Base-by-base conservation (phyloP, 2,888 invertebrate species). In the Aleiodes leptofemur region DNA sequence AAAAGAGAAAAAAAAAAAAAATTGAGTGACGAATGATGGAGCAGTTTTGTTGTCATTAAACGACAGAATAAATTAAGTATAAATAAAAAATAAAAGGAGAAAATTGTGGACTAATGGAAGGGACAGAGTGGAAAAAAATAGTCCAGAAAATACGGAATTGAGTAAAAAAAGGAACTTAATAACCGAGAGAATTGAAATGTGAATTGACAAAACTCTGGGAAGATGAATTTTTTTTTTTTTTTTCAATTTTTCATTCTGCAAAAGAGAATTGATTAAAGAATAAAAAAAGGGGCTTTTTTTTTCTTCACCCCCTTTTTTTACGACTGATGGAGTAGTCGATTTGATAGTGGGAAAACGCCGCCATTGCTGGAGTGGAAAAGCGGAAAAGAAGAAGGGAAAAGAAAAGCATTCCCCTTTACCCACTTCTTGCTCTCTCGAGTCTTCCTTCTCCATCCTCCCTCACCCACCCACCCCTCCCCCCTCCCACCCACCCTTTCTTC, bases 351-450 rank as follows among this genome's bases (percentile, higher is more conserved):
- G 50, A 51, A 61, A 57, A 53, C 70, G 73, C 34, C 48, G 69
- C 59, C 73, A 73, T 73, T 68, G 50, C 66, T 55, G 66, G 50
- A 73, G 64, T 53, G 23, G 57, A 69, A 74, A 31, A 55, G 57
- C 69, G 61, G 69, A 64, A 23, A 66, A 72, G 66, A 56, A 55
- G 48, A 55, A 56, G 69, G 23, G 34, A 34, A 64, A 64, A 72
- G 66, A 68, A 71, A 31, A 69, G 59, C 59, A 53, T 31, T 57
- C 51, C 43, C 56, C 56, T 66, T 43, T 43, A 43, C 43, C 43
- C 43, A 43, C 43, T 43, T 38, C 38, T 38, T 43, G 43, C 43
- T 43, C 43, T 43, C 43, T 43, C 43, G 43, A 43, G 43, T 43
- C 43, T 43, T 43, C 43, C 8, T 43, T 11, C 34, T 34, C 0